A percentile compares a stretch with the other conserved stretches of the same genome.
Conservation (phyloP, 2,888 invertebrate genomes). For the Eutolmus rufibarbis region DNA sequence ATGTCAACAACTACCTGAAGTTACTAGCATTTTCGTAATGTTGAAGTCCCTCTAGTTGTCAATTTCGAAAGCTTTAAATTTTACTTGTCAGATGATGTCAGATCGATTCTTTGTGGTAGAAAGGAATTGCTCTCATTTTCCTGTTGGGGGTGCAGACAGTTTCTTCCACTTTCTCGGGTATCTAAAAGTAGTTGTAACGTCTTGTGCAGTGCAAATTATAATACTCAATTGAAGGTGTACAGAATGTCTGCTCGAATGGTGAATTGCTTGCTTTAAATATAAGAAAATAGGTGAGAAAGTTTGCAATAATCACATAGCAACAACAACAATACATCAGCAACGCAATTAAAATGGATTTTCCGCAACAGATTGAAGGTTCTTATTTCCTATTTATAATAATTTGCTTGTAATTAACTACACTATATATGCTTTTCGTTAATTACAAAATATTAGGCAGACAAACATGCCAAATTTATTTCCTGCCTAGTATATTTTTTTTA, state of each 20-base stretch:
- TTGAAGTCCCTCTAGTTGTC: not conserved
- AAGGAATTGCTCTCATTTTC: not conserved
- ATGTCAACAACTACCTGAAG: not conserved
- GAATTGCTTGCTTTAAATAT: not conserved
- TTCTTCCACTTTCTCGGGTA: not conserved
- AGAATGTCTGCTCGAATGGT: not conserved
- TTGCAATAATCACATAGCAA: not conserved
- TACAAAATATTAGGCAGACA: not conserved
- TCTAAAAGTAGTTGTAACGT: not conserved
- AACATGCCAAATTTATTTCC: not conserved
- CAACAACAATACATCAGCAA: slow-evolving; percentile 14
- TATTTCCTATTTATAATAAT: not conserved
- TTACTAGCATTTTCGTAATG: not conserved
- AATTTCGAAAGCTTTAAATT: not conserved
- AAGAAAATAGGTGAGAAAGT: not conserved
- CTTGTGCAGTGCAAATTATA: not conserved
- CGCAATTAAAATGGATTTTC: slow-evolving; percentile 55
- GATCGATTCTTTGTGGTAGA: slow-evolving; percentile 38
- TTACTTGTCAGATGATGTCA: slow-evolving; percentile 39
- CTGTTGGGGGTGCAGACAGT: not conserved
- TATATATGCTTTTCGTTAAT: not conserved
- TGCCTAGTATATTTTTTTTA: not conserved
- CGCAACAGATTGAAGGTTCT: slow-evolving; percentile 59
- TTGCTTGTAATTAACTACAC: not conserved
- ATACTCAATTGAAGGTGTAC: not conserved